Base-by-base conservation (phyloP, 2,113 vertebrate species). In the Neopipo cinnamomea region DNA sequence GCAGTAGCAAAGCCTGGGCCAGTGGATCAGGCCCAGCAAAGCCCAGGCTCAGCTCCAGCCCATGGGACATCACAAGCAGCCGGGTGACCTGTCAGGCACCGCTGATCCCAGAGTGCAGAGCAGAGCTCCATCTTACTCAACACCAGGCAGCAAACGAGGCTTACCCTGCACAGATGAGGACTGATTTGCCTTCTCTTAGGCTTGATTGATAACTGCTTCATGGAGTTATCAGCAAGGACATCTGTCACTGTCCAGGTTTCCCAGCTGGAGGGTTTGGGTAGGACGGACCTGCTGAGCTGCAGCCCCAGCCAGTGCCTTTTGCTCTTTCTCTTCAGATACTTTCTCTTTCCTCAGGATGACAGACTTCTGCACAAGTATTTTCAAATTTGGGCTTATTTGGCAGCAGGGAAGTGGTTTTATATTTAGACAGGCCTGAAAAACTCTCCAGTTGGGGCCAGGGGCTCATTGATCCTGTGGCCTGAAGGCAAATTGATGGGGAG, bases 271-370 rank as follows among this genome's bases (percentile, higher is more conserved):
- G 52, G 22, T 3, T 71, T 81, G 70, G 12, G 73, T 67, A 19
- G 55, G 56, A 14, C 0, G 1, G 50, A 17, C 17, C 6, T 1
- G 1, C 37, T 42, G 27, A 31, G 33, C 33, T 0, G 1, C 4
- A 23, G 63, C 53, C 44, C 46, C 0, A 3, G 21, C 25, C 2
- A 0, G 8, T 15, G 65, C 14, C 12, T 68, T 76, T 1, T 19
- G 7, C 63, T 70, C 50, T 68, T 53, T 55, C 53, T n/a, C 53
- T 56, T 33, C 73, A 50, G 41, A 46, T 24, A 1, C 24, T 35
- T 37, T 9, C 7, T 13, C 58, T n/a, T 68, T 39, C 24, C 66
- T 55, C 50, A 31, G 21, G 39, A 7, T 24, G 31, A 35, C 46
- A 42, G 28, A 27, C 17, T 20, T 50, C 39, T 30, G 18, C 14